Evolutionary conservation across 2,113 vertebrate species (phyloP).

Genomic region (Epinephelus moara): DNA sequence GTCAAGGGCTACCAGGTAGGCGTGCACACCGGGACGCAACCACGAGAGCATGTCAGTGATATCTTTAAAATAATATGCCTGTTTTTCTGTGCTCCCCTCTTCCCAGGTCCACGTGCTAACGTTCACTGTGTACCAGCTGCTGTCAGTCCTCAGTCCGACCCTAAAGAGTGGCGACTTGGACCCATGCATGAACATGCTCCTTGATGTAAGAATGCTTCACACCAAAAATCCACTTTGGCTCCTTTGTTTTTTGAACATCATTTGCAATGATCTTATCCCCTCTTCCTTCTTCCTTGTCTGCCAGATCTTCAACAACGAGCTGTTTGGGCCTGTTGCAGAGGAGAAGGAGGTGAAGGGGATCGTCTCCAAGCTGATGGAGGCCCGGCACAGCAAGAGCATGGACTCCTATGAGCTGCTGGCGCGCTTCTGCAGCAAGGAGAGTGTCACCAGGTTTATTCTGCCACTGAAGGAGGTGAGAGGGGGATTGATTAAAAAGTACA

Average conservation of each 20-base stretch:
- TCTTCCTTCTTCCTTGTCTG: not conserved
- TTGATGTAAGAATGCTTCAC: slow-evolving; percentile 82
- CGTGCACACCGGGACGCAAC: not conserved
- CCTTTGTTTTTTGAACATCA: not conserved
- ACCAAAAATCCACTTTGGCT: not conserved
- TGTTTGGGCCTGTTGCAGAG: slow-evolving; percentile 93
- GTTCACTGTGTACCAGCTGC: slow-evolving; percentile 92
- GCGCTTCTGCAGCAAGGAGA: slow-evolving; percentile 90
- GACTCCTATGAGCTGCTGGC: slow-evolving; percentile 96
- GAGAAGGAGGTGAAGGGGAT: slow-evolving; percentile 98
- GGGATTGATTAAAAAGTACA: not conserved
- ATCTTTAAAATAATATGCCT: not conserved
- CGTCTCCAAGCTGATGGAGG: slow-evolving; percentile 97
- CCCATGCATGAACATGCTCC: slow-evolving; percentile 90
- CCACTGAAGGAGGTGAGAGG: slow-evolving; percentile 94
- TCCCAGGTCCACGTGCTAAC: slow-evolving; percentile 94
- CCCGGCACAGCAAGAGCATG: slow-evolving; percentile 94
- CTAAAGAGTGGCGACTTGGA: slow-evolving; percentile 92
- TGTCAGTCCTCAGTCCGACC: slow-evolving; percentile 85
- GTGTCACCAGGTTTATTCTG: slow-evolving; percentile 90
- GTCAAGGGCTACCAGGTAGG: slow-evolving; percentile 96
- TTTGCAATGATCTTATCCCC: not conserved
- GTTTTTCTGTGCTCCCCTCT: not conserved
- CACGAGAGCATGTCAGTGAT: not conserved
- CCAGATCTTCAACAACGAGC: slow-evolving; percentile 95